Evolutionary conservation across 2,113 vertebrate species (phyloP).

Genomic region (Mus spicilegus): DNA sequence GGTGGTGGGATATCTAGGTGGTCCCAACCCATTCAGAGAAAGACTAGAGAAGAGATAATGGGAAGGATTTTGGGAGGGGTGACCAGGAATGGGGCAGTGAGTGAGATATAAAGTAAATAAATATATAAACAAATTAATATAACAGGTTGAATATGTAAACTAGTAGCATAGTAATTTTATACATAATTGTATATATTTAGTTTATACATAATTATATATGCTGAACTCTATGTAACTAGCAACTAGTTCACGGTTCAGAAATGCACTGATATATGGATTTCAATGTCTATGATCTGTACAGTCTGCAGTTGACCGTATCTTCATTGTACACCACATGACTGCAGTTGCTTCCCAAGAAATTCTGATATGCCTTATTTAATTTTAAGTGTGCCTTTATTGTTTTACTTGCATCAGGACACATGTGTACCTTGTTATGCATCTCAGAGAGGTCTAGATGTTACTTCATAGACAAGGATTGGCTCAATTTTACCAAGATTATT

Average conservation of each 20-base stretch:
- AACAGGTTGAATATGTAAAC: too few species aligned
- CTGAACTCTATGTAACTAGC: neutral
- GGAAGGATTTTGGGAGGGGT: too few species aligned
- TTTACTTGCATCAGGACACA: neutral
- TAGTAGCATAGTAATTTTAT: too few species aligned
- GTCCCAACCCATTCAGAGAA: too few species aligned
- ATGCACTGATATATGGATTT: neutral
- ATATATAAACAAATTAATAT: too few species aligned
- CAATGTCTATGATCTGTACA: neutral
- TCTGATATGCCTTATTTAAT: neutral
- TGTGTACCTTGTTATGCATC: neutral
- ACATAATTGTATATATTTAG: too few species aligned
- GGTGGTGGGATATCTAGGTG: too few species aligned
- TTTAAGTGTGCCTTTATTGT: neutral
- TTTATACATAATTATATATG: neutral
- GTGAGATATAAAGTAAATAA: too few species aligned
- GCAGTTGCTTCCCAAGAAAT: too few species aligned
- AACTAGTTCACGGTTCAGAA: neutral
- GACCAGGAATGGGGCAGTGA: too few species aligned
- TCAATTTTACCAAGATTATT: neutral
- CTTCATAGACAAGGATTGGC: neutral
- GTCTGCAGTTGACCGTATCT: too few species aligned
- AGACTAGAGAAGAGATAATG: too few species aligned
- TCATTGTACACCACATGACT: neutral
- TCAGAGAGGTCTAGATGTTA: neutral